These are phyloP conservation scores for Poeciliopsis prolifica DNA, from an alignment of 2,113 vertebrate genomes.

Conservation along the genomic window DNA sequence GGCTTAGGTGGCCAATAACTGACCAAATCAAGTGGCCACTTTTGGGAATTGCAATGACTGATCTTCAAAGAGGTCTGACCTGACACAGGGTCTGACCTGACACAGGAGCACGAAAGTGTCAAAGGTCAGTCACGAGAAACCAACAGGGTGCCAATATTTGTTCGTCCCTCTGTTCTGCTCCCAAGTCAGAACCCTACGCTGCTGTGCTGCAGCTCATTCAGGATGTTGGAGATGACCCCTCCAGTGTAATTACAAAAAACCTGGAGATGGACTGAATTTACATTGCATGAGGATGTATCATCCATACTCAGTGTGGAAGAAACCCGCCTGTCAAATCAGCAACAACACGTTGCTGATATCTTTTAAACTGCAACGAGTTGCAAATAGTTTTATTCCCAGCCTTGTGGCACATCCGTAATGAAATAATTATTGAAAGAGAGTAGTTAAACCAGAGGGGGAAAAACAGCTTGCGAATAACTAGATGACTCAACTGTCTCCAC, in stretches of 20 bases:
- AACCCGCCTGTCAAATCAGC: neutral
- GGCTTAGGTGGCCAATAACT: slow-evolving; percentile 57
- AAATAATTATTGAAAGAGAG: neutral
- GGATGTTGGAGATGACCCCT: neutral
- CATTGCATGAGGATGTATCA: neutral
- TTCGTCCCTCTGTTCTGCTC: slow-evolving; percentile 35
- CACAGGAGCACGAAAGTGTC: slow-evolving; percentile 44
- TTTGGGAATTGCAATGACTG: slow-evolving; percentile 69
- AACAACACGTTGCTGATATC: neutral
- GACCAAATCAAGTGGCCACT: slow-evolving; percentile 73
- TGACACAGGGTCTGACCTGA: slow-evolving; percentile 58
- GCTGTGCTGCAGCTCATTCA: neutral
- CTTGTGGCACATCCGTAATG: neutral
- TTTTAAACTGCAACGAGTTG: neutral
- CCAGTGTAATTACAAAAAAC: too few relatives aligned
- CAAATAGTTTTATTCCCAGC: too few relatives aligned
- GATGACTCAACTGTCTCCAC: neutral
- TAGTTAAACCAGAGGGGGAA: neutral
- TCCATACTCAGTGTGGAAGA: neutral
- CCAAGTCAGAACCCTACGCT: slow-evolving; percentile 25
- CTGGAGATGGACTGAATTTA: neutral
- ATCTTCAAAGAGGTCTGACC: slow-evolving; percentile 66
- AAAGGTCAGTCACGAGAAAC: slow-evolving; percentile 65
- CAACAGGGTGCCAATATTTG: slow-evolving; percentile 55
- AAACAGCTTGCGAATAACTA: neutral